A percentile compares a stretch with the other conserved stretches of the same genome.
These are phyloP conservation scores for Rhagophthalmus giganteus DNA, from an alignment of 2,888 invertebrate species.

Conservation along the genomic window DNA sequence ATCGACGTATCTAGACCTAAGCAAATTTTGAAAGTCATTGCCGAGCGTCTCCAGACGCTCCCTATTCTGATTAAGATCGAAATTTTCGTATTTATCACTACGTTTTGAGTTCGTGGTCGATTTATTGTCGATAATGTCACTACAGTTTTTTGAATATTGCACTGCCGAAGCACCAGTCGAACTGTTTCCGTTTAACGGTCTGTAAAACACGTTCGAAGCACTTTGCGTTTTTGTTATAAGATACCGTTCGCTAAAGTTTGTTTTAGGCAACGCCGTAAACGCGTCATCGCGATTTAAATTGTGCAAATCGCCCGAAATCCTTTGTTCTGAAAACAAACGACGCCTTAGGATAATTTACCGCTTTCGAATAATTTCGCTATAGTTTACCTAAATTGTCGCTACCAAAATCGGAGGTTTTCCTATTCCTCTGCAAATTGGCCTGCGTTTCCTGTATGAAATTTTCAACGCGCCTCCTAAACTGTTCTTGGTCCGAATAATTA, in stretches of 20 bases:
- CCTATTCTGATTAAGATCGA: slow-evolving; percentile 36
- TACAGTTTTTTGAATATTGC: slow-evolving; percentile 38
- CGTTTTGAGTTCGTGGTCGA: slow-evolving; percentile 14
- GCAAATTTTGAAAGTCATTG: slow-evolving; percentile 25
- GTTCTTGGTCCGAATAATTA: slow-evolving; percentile 63
- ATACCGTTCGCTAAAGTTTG: slow-evolving; percentile 32
- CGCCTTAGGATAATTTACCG: no score
- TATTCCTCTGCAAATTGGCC: slow-evolving; percentile 62
- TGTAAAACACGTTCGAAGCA: slow-evolving; percentile 52
- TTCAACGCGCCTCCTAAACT: slow-evolving; percentile 66
- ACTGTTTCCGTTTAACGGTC: slow-evolving; percentile 35
- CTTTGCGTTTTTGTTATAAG: slow-evolving; percentile 52
- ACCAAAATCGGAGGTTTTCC: slow-evolving; percentile 36
- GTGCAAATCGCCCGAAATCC: slow-evolving; percentile 10
- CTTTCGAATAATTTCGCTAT: no score
- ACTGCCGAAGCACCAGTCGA: slow-evolving; percentile 42
- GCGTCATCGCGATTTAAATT: slow-evolving; percentile 17
- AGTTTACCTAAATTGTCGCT: slow-evolving; percentile 33
- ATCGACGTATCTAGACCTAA: slow-evolving; percentile 32
- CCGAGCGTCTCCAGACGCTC: slow-evolving; percentile 29
- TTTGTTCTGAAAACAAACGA: slow-evolving; percentile 12
- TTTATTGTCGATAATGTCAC: slow-evolving; percentile 24
- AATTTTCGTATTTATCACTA: slow-evolving; percentile 19
- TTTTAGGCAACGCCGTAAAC: slow-evolving; percentile 8
- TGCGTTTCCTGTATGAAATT: slow-evolving; percentile 78